Percentiles rank a stretch among this genome's conserved stretches.
phyloP scores from a whole-genome alignment of 2,113 vertebrate genomes.

The Pimephales promelas region DNA sequence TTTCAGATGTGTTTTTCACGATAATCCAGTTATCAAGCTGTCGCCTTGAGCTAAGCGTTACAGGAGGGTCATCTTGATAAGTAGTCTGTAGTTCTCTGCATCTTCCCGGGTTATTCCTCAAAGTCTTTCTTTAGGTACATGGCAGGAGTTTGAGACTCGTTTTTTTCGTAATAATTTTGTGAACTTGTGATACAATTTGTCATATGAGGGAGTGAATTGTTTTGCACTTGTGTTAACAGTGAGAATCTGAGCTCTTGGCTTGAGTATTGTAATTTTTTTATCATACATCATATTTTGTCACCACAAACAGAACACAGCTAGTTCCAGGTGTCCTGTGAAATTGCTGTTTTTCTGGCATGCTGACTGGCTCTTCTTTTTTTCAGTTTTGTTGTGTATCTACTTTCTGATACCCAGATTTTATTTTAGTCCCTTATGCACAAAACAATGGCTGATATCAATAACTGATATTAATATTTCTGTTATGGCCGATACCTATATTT shows the following conservation, averaged over 20 bases:
- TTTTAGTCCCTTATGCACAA: neutral
- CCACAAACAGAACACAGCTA: neutral
- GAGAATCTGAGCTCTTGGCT: neutral
- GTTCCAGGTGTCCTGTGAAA: neutral
- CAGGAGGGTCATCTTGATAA: slow-evolving; percentile 26
- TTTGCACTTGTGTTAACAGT: neutral
- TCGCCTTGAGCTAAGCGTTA: slow-evolving; percentile 36
- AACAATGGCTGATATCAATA: too few relatives aligned
- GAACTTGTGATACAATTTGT: neutral
- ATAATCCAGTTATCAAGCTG: slow-evolving; percentile 53
- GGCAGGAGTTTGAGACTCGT: neutral
- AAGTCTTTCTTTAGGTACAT: neutral
- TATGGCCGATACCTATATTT: too few relatives aligned
- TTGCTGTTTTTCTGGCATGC: neutral
- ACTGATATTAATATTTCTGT: too few relatives aligned
- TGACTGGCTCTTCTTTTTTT: neutral
- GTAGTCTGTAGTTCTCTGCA: neutral
- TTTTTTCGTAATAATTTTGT: neutral
- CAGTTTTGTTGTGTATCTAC: neutral
- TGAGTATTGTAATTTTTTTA: neutral
- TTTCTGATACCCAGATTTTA: neutral
- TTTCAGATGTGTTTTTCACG: slow-evolving; percentile 47
- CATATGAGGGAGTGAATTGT: neutral
- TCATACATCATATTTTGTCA: neutral
- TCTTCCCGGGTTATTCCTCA: neutral